Base-by-base conservation (phyloP, 1,140 invertebrate species). In the Sogatella furcifera region DNA sequence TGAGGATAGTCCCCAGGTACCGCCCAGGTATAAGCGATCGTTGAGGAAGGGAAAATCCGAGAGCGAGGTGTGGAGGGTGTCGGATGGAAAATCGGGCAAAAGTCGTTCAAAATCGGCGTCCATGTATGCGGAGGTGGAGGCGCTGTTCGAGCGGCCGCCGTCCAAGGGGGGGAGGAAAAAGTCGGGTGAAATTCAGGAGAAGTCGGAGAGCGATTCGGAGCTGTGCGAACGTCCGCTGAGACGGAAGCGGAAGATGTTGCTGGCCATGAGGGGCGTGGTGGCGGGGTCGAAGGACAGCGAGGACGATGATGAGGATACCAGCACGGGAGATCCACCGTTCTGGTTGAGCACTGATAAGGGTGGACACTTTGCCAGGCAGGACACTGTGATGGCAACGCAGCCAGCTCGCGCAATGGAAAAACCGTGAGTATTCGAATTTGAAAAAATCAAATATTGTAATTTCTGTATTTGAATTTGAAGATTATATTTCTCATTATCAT, bases 271-370 rank as follows among this genome's bases (percentile, higher is more conserved):
- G 38, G 62, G 38, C 15, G 41, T 49, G 0, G 55, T 63, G 57
- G 9, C 49, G 11, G 62, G 56, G 9, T 34, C 60, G 13, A 62
- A 60, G 43, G 53, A 60, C 17, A 55, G 55, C 13, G 61, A n/a
- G n/a, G n/a, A 65, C 21, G 56, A 59, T 9, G 63, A 64, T 17
- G 66, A 66, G 11, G 66, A 66, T 22, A 65, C 64, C 24, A 58
- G 53, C 43, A 63, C 66, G 15, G 68, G 67, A 5, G 64, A 67
- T 52, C 68, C 62, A 61, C 73, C 57, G 42, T 70, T 65, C 65
- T 68, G 41, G 70, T 59, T 59, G 52, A 67, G 61, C 61, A 61
- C 66, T 49, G 58, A 66, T 10, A 64, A 63, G 34, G 62, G 63
- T n/a, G 65, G 62, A 5, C 55, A 52, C 17, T 64, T 66, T 46